These are phyloP conservation scores for Sminthurides bifidus DNA, from an alignment of 1,140 invertebrate species.

Conservation along the genomic window DNA sequence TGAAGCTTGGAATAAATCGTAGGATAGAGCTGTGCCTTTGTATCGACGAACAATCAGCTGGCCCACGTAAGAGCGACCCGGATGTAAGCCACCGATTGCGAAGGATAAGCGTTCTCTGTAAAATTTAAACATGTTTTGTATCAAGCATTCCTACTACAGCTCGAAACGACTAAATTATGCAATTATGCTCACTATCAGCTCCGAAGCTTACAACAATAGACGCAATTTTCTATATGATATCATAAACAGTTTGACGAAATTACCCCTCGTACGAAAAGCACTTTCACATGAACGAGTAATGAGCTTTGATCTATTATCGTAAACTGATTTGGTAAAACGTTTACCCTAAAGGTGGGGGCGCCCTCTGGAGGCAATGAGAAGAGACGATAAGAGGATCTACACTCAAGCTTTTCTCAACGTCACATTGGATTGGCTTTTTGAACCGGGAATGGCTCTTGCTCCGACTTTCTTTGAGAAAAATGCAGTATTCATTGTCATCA, in stretches of 20 bases:
- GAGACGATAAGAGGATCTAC: slow-evolving; percentile 35
- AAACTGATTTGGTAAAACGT: no score
- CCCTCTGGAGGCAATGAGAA: slow-evolving; percentile 36
- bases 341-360: slow-evolving; percentile 30
- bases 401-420: slow-evolving; percentile 36
- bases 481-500: slow-evolving; percentile 35
- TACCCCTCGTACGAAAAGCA: no score
- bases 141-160: no score
- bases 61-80: slow-evolving; percentile 37
- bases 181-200: no score
- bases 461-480: slow-evolving; percentile 34
- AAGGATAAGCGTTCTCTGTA: slow-evolving; percentile 37
- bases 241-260: no score
- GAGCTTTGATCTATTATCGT: no score
- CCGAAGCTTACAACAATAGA: no score
- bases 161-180: no score
- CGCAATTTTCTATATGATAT: no score
- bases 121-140: no score
- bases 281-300: no score
- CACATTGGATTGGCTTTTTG: slow-evolving; percentile 39
- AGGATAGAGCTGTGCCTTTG: slow-evolving; percentile 39
- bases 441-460: slow-evolving; percentile 19
- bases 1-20: slow-evolving; percentile 38
- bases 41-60: slow-evolving; percentile 40
- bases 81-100: slow-evolving; percentile 36